Evolutionary conservation across 2,888 invertebrate genomes (phyloP).

Genomic region (Torymus tubicola): DNA sequence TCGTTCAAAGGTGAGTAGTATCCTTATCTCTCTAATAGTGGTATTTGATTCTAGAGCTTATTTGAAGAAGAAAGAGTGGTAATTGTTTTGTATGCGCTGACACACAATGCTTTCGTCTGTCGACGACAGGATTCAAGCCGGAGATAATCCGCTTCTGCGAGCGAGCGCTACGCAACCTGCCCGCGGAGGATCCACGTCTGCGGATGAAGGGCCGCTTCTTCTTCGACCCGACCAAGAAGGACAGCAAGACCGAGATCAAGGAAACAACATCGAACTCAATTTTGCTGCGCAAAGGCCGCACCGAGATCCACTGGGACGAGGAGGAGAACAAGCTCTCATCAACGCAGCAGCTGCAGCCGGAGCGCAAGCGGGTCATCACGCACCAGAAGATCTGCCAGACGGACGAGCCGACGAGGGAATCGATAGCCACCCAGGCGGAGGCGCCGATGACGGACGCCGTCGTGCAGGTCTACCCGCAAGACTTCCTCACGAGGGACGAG

Average conservation of each 20-base stretch:
- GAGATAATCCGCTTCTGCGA: slow-evolving; percentile 74
- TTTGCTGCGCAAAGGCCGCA: slow-evolving; percentile 68
- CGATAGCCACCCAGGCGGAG: slow-evolving; percentile 61
- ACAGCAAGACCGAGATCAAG: slow-evolving; percentile 57
- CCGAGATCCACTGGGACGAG: slow-evolving; percentile 70
- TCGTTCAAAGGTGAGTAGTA: slow-evolving; percentile 73
- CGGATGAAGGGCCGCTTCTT: slow-evolving; percentile 74
- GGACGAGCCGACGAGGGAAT: slow-evolving; percentile 64
- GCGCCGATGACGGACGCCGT: slow-evolving; percentile 42
- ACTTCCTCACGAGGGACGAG: too few species aligned
- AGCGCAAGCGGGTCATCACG: slow-evolving; percentile 57
- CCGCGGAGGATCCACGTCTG: slow-evolving; percentile 72
- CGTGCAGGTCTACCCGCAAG: too few species aligned
- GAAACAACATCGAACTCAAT: slow-evolving; percentile 69
- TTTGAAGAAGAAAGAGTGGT: too few species aligned
- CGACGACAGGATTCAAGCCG: slow-evolving; percentile 71
- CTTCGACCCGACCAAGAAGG: slow-evolving; percentile 67
- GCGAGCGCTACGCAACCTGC: slow-evolving; percentile 71
- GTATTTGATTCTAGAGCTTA: neutral
- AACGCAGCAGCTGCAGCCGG: slow-evolving; percentile 42
- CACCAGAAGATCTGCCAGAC: slow-evolving; percentile 74
- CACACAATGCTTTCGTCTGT: slow-evolving; percentile 42
- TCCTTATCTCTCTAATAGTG: too few species aligned
- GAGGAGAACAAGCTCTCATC: slow-evolving; percentile 59
- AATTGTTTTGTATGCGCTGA: too few species aligned